Evolutionary conservation across 2,113 vertebrate genomes (phyloP).

Genomic region (Theristicus caerulescens): DNA sequence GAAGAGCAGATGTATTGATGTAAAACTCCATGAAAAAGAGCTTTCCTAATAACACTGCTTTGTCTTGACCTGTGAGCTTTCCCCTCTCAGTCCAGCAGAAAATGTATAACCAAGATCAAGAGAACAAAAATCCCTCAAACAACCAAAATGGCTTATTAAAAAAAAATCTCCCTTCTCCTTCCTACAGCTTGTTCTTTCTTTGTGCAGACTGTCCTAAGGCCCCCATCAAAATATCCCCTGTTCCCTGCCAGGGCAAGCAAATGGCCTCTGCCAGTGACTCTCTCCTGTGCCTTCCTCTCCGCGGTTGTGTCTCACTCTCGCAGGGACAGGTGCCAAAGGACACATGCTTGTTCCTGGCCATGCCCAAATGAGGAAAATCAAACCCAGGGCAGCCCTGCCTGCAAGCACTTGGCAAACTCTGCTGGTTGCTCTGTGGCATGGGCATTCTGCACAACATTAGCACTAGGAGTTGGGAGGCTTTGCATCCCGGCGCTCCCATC

Average conservation of each 20-base stretch:
- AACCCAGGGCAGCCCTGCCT: not conserved
- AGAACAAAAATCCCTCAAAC: not conserved
- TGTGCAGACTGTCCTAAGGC: not conserved
- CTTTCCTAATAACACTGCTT: not conserved
- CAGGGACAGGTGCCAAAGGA: not conserved
- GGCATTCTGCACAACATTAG: not conserved
- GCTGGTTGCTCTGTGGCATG: not conserved
- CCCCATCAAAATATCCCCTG: not conserved
- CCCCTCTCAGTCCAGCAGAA: not conserved
- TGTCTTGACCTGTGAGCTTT: not conserved
- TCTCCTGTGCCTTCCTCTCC: not conserved
- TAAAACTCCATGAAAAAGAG: not conserved
- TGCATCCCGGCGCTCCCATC: fast-evolving
- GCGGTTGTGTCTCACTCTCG: fast-evolving
- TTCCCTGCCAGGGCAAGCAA: not conserved
- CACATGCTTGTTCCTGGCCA: not conserved
- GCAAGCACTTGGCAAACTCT: not conserved
- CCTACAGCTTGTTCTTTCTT: not conserved
- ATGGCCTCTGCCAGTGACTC: not conserved
- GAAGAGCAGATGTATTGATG: not conserved
- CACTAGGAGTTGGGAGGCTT: not conserved
- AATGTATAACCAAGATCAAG: not conserved
- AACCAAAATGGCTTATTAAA: not conserved
- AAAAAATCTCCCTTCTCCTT: not conserved
- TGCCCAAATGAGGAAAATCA: not conserved